phyloP scores from a whole-genome alignment of 2,797 vertebrate species.

The Cichlasoma orientale region DNA sequence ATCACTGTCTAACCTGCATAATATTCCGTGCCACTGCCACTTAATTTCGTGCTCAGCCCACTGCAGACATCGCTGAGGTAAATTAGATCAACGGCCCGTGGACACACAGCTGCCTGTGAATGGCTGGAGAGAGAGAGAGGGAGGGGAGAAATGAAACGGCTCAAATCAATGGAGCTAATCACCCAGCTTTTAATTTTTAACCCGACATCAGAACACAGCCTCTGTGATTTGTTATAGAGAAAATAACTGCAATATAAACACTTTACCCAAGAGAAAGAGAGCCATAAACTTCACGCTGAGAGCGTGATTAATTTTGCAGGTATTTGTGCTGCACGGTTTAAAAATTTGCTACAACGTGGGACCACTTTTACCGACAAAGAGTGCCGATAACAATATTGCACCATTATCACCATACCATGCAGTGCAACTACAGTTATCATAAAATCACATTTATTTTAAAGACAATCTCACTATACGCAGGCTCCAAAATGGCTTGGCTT shows the following conservation, averaged over 20 bases:
- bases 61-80: constrained; percentile 19
- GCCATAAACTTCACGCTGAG: background rate
- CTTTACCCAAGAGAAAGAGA: background rate
- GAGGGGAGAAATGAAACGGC: background rate
- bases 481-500: background rate
- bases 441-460: background rate
- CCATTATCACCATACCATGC: background rate
- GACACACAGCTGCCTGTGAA: constrained; percentile 18
- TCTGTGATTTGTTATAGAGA: background rate
- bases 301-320: background rate
- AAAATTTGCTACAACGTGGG: background rate
- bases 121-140: background rate
- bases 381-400: background rate
- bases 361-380: background rate
- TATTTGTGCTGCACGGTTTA: background rate
- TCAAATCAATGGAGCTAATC: constrained; percentile 13
- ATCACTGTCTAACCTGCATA: constrained; percentile 25
- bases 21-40: constrained; percentile 31
- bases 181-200: constrained; percentile 7
- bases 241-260: background rate
- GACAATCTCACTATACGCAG: background rate
- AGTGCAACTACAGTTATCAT: background rate
- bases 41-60: constrained; percentile 25
- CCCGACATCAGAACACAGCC: background rate
- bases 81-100: constrained; percentile 32